These are phyloP conservation scores for Aphrophora alni DNA, from an alignment of 2,888 invertebrate species.

Conservation along the genomic window DNA sequence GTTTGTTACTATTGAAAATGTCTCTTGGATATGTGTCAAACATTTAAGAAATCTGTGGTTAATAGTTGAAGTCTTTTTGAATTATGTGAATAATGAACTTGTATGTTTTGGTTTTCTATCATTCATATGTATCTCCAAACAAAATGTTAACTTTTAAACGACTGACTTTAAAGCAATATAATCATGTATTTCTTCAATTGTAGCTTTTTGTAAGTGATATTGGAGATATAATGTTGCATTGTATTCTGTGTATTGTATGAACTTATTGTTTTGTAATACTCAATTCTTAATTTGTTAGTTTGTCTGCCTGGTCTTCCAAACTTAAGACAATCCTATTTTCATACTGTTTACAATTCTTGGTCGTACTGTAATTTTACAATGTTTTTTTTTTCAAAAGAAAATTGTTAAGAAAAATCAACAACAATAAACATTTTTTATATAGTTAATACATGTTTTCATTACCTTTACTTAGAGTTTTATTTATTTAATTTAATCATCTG, in stretches of 20 bases:
- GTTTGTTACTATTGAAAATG: no score
- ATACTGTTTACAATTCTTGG: constrained; percentile 2
- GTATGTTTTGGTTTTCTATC: no score
- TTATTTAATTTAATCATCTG: no score
- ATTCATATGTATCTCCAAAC: neutral
- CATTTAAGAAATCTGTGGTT: no score
- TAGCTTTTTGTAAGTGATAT: neutral
- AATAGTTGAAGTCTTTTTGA: no score
- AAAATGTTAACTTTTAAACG: neutral
- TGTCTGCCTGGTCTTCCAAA: constrained; percentile 2
- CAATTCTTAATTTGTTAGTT: neutral
- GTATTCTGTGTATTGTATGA: neutral
- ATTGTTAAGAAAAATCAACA: neutral
- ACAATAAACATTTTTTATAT: neutral
- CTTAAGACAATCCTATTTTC: neutral
- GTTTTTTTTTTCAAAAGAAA: neutral
- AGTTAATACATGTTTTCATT: neutral
- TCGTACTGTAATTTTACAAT: neutral
- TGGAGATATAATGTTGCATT: neutral
- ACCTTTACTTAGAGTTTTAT: neutral
- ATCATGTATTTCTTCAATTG: neutral
- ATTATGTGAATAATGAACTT: no score
- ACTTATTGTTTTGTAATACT: constrained; percentile 1
- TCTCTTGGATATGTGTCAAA: no score
- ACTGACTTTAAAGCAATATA: constrained; percentile 2